These are phyloP conservation scores for Pteria penguin DNA, from an alignment of 2,888 invertebrate species.

Conservation along the genomic window DNA sequence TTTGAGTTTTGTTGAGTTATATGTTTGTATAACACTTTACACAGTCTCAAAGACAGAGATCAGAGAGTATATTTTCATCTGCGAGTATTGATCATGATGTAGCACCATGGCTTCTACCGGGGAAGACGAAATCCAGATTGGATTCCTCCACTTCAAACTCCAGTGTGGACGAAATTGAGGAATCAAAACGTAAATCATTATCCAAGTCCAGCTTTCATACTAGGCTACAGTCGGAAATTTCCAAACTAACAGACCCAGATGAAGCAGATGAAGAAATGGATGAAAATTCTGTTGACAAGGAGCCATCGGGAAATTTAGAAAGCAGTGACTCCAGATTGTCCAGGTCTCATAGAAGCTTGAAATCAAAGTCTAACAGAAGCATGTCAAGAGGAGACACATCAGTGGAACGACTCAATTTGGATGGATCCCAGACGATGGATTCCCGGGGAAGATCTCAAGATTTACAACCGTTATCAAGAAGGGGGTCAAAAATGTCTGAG, in stretches of 20 bases:
- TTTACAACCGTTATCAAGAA: neutral
- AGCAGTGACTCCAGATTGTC: neutral
- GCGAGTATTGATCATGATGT: slow-evolving; percentile 31
- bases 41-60: slow-evolving; percentile 26
- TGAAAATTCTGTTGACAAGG: neutral
- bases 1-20: too few species aligned
- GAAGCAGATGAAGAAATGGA: slow-evolving; percentile 21
- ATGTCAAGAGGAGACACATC: slow-evolving; percentile 13
- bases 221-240: slow-evolving; percentile 9
- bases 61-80: slow-evolving; percentile 24
- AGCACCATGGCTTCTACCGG: slow-evolving; percentile 36
- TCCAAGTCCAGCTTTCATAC: slow-evolving; percentile 27
- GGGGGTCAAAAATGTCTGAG: neutral
- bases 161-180: slow-evolving; percentile 19
- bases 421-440: neutral
- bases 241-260: slow-evolving; percentile 9
- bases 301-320: neutral
- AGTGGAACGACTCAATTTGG: neutral
- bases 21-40: slow-evolving; percentile 3
- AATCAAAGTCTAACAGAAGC: slow-evolving; percentile 28
- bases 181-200: slow-evolving; percentile 12
- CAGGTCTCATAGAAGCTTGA: slow-evolving; percentile 25
- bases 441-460: neutral
- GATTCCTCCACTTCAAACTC: slow-evolving; percentile 2
- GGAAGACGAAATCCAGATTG: slow-evolving; percentile 8